These are phyloP conservation scores for Erynnis tages DNA, from an alignment of 2,888 invertebrate genomes.

Conservation along the genomic window DNA sequence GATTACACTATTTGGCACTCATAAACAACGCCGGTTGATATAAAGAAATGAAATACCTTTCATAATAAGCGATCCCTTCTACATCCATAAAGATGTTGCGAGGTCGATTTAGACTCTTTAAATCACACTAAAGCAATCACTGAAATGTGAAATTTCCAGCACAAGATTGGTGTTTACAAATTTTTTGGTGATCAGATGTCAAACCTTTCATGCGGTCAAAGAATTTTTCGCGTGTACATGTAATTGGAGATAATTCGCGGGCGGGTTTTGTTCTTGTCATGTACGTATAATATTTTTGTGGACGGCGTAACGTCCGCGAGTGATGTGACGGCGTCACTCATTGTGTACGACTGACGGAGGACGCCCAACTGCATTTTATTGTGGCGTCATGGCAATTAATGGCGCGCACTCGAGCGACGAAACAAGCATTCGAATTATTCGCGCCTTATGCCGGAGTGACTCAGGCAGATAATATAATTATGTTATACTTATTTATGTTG, in stretches of 20 bases:
- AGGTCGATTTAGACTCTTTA: background rate
- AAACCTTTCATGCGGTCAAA: background rate
- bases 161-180: background rate
- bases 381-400: slow-evolving; percentile 41
- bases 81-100: background rate
- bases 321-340: slow-evolving; percentile 4
- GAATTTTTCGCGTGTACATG: background rate
- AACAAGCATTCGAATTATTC: slow-evolving; percentile 38
- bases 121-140: background rate
- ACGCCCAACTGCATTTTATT: slow-evolving; percentile 18
- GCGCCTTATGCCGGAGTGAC: slow-evolving; percentile 16
- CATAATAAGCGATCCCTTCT: background rate
- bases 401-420: slow-evolving; percentile 42
- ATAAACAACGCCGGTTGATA: too few species aligned
- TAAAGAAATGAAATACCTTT: too few species aligned
- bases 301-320: slow-evolving; percentile 1
- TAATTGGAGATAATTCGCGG: background rate
- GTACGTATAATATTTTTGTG: background rate
- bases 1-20: too few species aligned
- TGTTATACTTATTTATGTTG: background rate
- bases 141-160: background rate
- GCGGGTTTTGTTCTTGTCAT: background rate
- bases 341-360: slow-evolving; percentile 17
- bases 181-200: background rate
- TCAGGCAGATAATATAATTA: slow-evolving; percentile 1